Evolutionary conservation across 2,888 invertebrate species (phyloP), one percentile per base, ranked within the genome.

Genomic region (Onchidella celtica): DNA sequence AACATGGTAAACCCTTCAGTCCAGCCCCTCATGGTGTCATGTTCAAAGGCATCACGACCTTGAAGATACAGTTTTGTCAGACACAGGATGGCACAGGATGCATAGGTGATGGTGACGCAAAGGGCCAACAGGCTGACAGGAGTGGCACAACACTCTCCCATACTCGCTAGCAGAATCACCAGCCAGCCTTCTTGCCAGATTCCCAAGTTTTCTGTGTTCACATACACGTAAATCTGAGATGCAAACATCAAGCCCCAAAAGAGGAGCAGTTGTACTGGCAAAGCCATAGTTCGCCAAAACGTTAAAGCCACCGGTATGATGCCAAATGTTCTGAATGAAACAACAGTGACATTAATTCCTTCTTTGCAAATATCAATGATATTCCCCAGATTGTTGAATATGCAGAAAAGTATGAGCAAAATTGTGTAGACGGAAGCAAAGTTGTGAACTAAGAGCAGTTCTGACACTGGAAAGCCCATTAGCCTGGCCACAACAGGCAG

Each of bases 1-100:
- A 94, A 90, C 90, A 95, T 93, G 0, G 94, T 94, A 68, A 94
- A 91, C 1, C 94, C 94, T 88, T 95, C 95, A 0, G 94, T 94
- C 92, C 94, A 94, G 6, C 95, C 94, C 21, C 90, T 82, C 80
- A 90, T 84, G 11, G 86, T 86, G 83, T 90, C 91, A 77, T 92
- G 92, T 75, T 93, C 93, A 74, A 90, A 86, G 11, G 90, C 92
- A 29, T 90, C 89, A 73, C 91, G 87, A 11, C 94, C 94, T 83
- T 93, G 92, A 14, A 94, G 89, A 82, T 92, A 94, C 3, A 93
- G 87, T 85, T 93, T 93, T 2, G 94, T 94, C 21, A 92, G 83
- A n/a, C 92, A 91, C 27, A 94, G 89, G 29, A 93, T 89, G 59
- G 91, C 89, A 81, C 92, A 93, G 1, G 94, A 94, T 2, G 92